Conservation (phyloP, 2,888 invertebrate genomes). For the Amaurobius ferox region DNA sequence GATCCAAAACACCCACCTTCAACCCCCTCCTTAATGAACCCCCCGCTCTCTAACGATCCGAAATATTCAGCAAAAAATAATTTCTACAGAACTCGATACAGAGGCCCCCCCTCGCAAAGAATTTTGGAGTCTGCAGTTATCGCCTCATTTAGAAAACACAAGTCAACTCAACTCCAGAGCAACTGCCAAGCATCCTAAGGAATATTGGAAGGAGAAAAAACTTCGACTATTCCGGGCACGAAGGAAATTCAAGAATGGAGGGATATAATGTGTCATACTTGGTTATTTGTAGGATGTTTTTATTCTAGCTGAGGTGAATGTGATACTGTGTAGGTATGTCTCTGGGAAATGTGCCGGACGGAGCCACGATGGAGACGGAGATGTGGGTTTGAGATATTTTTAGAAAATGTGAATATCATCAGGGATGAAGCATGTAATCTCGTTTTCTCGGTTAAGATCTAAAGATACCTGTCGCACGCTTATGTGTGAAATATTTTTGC, state of each 20-base stretch:
- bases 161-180: constrained; percentile 22
- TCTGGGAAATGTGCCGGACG: constrained; percentile 17
- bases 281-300: constrained; percentile 45
- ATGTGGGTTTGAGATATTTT: not conserved
- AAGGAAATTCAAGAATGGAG: constrained; percentile 39
- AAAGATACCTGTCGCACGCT: not conserved
- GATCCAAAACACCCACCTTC: constrained; percentile 37
- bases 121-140: constrained; percentile 50
- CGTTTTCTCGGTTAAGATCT: not conserved
- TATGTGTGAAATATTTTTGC: not conserved
- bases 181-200: constrained; percentile 23
- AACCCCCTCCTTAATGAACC: constrained; percentile 27
- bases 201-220: not conserved
- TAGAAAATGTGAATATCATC: not conserved
- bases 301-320: constrained; percentile 13
- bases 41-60: not conserved
- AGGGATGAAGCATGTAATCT: not conserved
- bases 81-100: constrained; percentile 36
- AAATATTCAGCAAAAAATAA: constrained; percentile 12
- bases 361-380: not conserved
- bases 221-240: not conserved
- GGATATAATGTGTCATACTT: constrained; percentile 37
- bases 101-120: not conserved
- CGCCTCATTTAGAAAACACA: constrained; percentile 66
- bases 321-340: constrained; percentile 25